A percentile compares a stretch with the other conserved stretches of the same genome.
phyloP scores from a whole-genome alignment of 1,140 invertebrate species.

The Lineus longissimus region DNA sequence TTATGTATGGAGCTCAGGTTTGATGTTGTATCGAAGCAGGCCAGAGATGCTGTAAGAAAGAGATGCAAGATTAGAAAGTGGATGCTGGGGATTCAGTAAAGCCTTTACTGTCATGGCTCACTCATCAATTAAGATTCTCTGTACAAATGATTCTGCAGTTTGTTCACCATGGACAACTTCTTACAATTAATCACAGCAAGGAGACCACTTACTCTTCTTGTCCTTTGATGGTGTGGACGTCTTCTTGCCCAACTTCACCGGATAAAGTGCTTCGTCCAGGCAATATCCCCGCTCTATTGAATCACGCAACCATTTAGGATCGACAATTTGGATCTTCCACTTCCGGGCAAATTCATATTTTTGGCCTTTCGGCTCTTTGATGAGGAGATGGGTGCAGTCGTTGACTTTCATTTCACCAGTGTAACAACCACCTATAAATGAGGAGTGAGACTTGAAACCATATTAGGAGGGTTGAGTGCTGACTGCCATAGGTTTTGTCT shows the following conservation, averaged over 20 bases:
- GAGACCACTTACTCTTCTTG: not conserved
- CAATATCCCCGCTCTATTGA: conserved; percentile 71
- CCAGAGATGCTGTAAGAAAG: not conserved
- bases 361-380: conserved; percentile 58
- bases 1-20: conserved; percentile 41
- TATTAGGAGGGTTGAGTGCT: conserved; percentile 3
- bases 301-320: conserved; percentile 72
- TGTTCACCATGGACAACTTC: too few relatives aligned
- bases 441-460: not conserved
- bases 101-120: not conserved
- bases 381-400: conserved; percentile 58
- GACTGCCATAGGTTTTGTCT: too few relatives aligned
- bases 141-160: too few relatives aligned
- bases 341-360: conserved; percentile 76
- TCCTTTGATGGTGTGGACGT: conserved; percentile 45
- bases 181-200: too few relatives aligned
- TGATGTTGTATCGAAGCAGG: not conserved
- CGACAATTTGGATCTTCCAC: conserved; percentile 70
- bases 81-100: not conserved
- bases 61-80: not conserved
- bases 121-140: not conserved
- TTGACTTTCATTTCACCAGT: conserved; percentile 56
- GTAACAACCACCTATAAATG: conserved; percentile 54
- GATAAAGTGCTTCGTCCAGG: conserved; percentile 65
- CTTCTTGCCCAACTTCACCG: conserved; percentile 50